These are phyloP conservation scores for Eilema caniola DNA, from an alignment of 2,888 invertebrate species.

Conservation along the genomic window DNA sequence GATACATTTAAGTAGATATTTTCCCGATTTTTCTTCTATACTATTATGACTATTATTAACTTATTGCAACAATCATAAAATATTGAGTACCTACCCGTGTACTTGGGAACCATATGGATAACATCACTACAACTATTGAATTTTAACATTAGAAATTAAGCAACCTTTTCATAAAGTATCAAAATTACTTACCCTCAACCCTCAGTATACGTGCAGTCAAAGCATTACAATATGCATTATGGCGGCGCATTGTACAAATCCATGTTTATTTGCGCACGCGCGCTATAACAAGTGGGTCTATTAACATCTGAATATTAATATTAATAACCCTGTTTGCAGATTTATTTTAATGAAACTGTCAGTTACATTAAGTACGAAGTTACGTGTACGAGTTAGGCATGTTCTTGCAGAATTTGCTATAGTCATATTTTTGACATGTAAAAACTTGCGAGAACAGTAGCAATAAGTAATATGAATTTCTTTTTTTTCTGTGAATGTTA, in stretches of 20 bases:
- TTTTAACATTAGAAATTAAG: not conserved
- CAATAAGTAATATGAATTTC: too few relatives aligned
- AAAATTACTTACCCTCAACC: slow-evolving; percentile 47
- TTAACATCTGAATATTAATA: slow-evolving; percentile 36
- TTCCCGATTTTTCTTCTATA: not conserved
- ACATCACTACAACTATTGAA: not conserved
- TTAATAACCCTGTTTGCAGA: slow-evolving; percentile 11
- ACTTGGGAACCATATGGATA: not conserved
- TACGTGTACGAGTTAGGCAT: not conserved
- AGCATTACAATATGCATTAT: slow-evolving; percentile 78
- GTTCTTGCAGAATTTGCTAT: too few relatives aligned
- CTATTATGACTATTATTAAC: not conserved
- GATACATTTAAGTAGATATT: not conserved
- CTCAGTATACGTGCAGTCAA: slow-evolving; percentile 47
- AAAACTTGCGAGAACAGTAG: too few relatives aligned
- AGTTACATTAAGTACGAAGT: not conserved
- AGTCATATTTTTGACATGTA: too few relatives aligned
- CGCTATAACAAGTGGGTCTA: slow-evolving; percentile 56
- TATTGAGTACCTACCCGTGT: not conserved
- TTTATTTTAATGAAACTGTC: slow-evolving; percentile 10
- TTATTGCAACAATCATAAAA: not conserved
- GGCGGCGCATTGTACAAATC: slow-evolving; percentile 72
- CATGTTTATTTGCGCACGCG: slow-evolving; percentile 72
- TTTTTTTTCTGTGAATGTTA: too few relatives aligned
- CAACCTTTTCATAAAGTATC: slow-evolving; percentile 53